Conservation (phyloP, 2,797 vertebrate genomes). For the Denticeps clupeoides region DNA sequence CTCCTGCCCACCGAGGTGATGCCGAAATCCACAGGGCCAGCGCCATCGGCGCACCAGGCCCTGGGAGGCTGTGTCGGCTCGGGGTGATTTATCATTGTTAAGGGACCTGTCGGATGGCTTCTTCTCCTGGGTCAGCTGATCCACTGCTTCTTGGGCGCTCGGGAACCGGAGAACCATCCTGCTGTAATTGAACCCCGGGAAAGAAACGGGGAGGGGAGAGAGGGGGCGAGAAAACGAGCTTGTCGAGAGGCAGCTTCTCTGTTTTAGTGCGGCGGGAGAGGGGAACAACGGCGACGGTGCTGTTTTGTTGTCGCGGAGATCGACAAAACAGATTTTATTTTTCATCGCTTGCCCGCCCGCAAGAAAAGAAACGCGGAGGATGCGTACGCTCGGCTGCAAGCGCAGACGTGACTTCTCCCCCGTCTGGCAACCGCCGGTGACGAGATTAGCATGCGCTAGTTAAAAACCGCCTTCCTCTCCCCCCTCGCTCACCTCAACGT, state of each 20-base stretch:
- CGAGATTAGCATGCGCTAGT: slow-evolving; percentile 16
- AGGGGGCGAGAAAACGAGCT: slow-evolving; percentile 9
- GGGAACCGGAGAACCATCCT: slow-evolving; percentile 35
- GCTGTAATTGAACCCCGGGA: slow-evolving; percentile 56
- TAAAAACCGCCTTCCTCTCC: neutral
- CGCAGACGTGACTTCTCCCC: slow-evolving; percentile 10
- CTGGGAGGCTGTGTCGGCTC: slow-evolving; percentile 15
- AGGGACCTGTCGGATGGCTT: slow-evolving; percentile 59
- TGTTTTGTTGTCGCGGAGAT: no score
- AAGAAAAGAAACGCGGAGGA: neutral
- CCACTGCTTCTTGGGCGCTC: slow-evolving; percentile 37
- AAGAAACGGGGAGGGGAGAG: slow-evolving; percentile 31
- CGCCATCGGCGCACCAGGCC: neutral
- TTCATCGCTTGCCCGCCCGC: neutral
- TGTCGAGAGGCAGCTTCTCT: no score
- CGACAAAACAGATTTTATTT: no score
- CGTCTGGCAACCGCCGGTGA: slow-evolving; percentile 12
- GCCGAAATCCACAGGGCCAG: neutral
- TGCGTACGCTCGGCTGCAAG: slow-evolving; percentile 1
- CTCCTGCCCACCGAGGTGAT: neutral
- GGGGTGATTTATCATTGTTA: slow-evolving; percentile 72
- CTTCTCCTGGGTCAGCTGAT: slow-evolving; percentile 53
- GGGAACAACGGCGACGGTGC: slow-evolving; percentile 15
- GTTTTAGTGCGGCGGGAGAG: slow-evolving; percentile 4
- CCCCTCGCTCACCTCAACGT: neutral